These are phyloP conservation scores for Epinotia nisella DNA, from an alignment of 2,888 invertebrate species.

Conservation along the genomic window DNA sequence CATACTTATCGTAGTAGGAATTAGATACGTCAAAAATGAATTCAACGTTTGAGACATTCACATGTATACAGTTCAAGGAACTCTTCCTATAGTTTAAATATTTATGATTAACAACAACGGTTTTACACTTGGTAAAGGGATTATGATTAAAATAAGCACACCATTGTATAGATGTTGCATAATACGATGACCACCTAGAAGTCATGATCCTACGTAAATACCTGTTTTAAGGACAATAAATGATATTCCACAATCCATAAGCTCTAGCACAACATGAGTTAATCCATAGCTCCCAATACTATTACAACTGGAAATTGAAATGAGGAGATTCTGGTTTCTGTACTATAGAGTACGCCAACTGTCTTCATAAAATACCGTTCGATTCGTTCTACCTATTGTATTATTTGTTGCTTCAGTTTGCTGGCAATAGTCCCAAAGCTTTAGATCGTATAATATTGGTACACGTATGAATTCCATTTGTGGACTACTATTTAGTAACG, in stretches of 20 bases:
- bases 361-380: slow-evolving; percentile 22
- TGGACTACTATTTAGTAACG: background rate
- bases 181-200: slow-evolving; percentile 47
- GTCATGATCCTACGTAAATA: slow-evolving; percentile 46
- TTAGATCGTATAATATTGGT: slow-evolving; percentile 3
- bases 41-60: slow-evolving; percentile 63
- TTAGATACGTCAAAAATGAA: background rate
- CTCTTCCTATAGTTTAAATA: slow-evolving; percentile 64
- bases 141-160: slow-evolving; percentile 33
- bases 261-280: slow-evolving; percentile 43
- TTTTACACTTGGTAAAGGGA: slow-evolving; percentile 56
- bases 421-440: slow-evolving; percentile 15
- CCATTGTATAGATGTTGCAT: slow-evolving; percentile 32
- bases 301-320: slow-evolving; percentile 16
- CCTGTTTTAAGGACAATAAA: slow-evolving; percentile 47
- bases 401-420: slow-evolving; percentile 29
- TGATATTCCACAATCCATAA: slow-evolving; percentile 42
- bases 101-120: slow-evolving; percentile 74
- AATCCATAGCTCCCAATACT: slow-evolving; percentile 25
- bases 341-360: slow-evolving; percentile 5
- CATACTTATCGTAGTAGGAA: background rate
- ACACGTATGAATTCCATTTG: slow-evolving; percentile 4
- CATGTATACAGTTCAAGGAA: slow-evolving; percentile 66
- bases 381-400: slow-evolving; percentile 11
- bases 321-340: background rate